A percentile compares a stretch with the other conserved stretches of the same genome.
Conservation (phyloP, 2,797 vertebrate genomes). For the Poeciliopsis turneri region DNA sequence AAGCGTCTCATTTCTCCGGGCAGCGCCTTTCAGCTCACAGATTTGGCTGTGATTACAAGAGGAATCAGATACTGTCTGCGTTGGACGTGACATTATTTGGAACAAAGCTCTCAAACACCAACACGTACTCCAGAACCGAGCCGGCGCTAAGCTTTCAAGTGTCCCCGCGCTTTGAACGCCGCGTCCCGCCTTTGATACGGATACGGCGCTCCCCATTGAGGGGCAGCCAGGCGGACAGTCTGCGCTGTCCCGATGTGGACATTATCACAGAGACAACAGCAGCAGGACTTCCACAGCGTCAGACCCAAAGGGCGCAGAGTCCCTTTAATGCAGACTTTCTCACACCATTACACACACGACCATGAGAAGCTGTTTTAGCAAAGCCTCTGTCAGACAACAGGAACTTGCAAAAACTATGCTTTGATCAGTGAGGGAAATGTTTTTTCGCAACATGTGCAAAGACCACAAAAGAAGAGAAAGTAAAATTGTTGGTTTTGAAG, state of each 20-base stretch:
- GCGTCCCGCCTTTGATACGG: slow-evolving; percentile 42
- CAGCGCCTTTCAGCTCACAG: slow-evolving; percentile 15
- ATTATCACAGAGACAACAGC: slow-evolving; percentile 63
- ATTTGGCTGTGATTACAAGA: slow-evolving; percentile 4
- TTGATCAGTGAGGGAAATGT: not conserved
- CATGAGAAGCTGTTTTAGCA: slow-evolving; percentile 10
- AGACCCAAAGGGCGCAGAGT: not conserved
- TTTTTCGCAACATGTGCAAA: slow-evolving; percentile 11
- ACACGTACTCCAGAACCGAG: slow-evolving; percentile 31
- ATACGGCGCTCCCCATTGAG: slow-evolving; percentile 59
- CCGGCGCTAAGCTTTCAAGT: slow-evolving; percentile 50
- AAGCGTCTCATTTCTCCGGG: not conserved
- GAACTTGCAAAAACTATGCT: slow-evolving; percentile 3
- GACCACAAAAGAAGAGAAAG: slow-evolving; percentile 7
- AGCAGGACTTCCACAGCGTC: slow-evolving; percentile 12
- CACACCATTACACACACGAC: slow-evolving; percentile 59
- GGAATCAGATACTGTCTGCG: not conserved
- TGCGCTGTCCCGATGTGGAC: slow-evolving; percentile 62
- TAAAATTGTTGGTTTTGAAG: slow-evolving; percentile 17
- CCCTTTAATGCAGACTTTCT: slow-evolving; percentile 40
- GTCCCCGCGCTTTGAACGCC: slow-evolving; percentile 49
- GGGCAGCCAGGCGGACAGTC: slow-evolving; percentile 60
- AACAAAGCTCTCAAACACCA: slow-evolving; percentile 32
- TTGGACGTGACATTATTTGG: slow-evolving; percentile 12
- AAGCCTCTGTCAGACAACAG: not conserved